Percentiles rank a stretch among this genome's conserved stretches.
Conservation (phyloP, 2,888 invertebrate species). For the Hydropsyche betteni region DNA sequence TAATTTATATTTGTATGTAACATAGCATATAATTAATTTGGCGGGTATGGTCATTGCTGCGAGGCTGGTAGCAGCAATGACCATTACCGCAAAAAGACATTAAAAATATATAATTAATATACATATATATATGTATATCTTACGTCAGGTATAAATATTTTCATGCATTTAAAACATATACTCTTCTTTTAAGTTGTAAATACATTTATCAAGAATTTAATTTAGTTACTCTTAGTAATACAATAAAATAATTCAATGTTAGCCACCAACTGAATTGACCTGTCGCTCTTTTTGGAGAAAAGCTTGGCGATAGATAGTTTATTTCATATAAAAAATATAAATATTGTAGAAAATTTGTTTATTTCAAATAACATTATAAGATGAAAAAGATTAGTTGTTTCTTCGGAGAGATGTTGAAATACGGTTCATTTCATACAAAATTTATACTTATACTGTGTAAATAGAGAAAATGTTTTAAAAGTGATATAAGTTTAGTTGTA, state of each 20-base stretch:
- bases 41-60: slow-evolving; percentile 48
- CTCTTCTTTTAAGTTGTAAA: slow-evolving; percentile 39
- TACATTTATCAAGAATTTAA: slow-evolving; percentile 48
- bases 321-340: slow-evolving; percentile 34
- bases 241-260: slow-evolving; percentile 44
- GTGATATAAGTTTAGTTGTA: slow-evolving; percentile 25
- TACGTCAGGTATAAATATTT: slow-evolving; percentile 48
- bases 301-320: slow-evolving; percentile 21
- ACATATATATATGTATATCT: slow-evolving; percentile 5
- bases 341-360: slow-evolving; percentile 37
- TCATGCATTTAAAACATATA: slow-evolving; percentile 43
- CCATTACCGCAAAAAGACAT: slow-evolving; percentile 48
- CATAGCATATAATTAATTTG: slow-evolving; percentile 46
- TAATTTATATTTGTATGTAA: slow-evolving; percentile 32
- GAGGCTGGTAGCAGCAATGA: slow-evolving; percentile 52
- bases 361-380: slow-evolving; percentile 42
- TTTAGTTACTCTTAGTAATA: slow-evolving; percentile 43
- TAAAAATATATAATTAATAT: slow-evolving; percentile 45
- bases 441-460: slow-evolving; percentile 36
- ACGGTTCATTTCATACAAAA: slow-evolving; percentile 33
- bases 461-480: not conserved
- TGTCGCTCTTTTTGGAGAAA: slow-evolving; percentile 32
- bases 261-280: slow-evolving; percentile 49
- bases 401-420: slow-evolving; percentile 41
- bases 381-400: slow-evolving; percentile 33